phyloP scores from a whole-genome alignment of 2,113 vertebrate genomes.

The Python bivittatus region DNA sequence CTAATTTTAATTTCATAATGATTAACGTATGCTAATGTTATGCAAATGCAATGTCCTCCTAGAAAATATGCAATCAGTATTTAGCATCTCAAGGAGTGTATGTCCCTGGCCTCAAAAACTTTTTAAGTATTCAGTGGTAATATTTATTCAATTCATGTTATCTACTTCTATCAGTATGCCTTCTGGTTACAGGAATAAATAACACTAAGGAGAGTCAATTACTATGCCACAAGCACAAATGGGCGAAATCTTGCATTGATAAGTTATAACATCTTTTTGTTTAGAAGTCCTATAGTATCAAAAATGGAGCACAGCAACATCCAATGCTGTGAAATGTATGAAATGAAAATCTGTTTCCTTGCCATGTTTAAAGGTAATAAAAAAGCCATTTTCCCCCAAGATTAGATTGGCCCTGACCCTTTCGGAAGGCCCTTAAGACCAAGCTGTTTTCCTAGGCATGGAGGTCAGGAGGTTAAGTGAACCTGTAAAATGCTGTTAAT shows the following conservation, averaged over 20 bases:
- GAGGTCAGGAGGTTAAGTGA: too few relatives aligned
- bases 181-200: background rate
- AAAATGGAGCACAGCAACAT: background rate
- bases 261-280: conserved; percentile 15
- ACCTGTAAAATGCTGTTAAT: too few relatives aligned
- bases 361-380: background rate
- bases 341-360: background rate
- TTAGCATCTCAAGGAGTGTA: background rate
- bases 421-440: too few relatives aligned
- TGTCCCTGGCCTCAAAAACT: background rate
- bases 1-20: background rate
- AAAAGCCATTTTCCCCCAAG: background rate
- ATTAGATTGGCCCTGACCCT: too few relatives aligned
- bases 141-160: background rate
- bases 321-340: background rate
- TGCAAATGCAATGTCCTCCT: background rate
- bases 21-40: background rate
- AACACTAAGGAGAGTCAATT: background rate
- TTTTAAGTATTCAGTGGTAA: background rate
- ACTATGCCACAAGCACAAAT: background rate
- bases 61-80: background rate
- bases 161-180: background rate
- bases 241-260: background rate
- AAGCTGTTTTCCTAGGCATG: too few relatives aligned
- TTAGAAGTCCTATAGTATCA: background rate